Percentiles rank a stretch among this genome's conserved stretches.
phyloP scores from a whole-genome alignment of 2,888 invertebrate species.

The Trimorus sp. region DNA sequence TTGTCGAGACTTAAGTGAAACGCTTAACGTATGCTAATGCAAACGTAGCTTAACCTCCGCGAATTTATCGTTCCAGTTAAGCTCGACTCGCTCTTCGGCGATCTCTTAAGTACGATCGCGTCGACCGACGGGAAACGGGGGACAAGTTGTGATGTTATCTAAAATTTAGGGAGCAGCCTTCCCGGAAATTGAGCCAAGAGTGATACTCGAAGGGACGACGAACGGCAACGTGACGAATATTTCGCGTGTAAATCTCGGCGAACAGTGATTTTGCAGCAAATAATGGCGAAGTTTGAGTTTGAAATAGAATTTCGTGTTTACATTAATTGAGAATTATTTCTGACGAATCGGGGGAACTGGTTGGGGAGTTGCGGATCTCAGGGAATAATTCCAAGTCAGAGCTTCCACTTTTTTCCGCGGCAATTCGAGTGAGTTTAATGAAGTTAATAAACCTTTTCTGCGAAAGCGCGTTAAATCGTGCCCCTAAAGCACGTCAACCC shows the following conservation, averaged over 20 bases:
- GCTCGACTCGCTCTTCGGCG: constrained; percentile 58
- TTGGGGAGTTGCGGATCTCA: too few relatives aligned
- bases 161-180: constrained; percentile 76
- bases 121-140: constrained; percentile 67
- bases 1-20: too few relatives aligned
- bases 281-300: too few relatives aligned
- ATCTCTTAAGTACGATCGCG: constrained; percentile 54
- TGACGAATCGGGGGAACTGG: too few relatives aligned
- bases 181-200: constrained; percentile 76
- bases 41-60: constrained; percentile 63
- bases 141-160: constrained; percentile 79
- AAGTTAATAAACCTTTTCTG: too few relatives aligned
- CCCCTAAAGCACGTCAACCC: neutral
- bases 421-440: too few relatives aligned
- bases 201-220: constrained; percentile 64
- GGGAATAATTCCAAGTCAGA: too few relatives aligned
- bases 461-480: too few relatives aligned
- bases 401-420: too few relatives aligned
- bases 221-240: constrained; percentile 36
- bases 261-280: constrained; percentile 37
- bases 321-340: too few relatives aligned
- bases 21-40: constrained; percentile 70
- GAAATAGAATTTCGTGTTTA: too few relatives aligned
- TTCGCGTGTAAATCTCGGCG: constrained; percentile 40
- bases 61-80: constrained; percentile 62